A percentile compares a stretch with the other conserved stretches of the same genome.
Conservation (phyloP, 2,888 invertebrate genomes). For the Alsophila aescularia region DNA sequence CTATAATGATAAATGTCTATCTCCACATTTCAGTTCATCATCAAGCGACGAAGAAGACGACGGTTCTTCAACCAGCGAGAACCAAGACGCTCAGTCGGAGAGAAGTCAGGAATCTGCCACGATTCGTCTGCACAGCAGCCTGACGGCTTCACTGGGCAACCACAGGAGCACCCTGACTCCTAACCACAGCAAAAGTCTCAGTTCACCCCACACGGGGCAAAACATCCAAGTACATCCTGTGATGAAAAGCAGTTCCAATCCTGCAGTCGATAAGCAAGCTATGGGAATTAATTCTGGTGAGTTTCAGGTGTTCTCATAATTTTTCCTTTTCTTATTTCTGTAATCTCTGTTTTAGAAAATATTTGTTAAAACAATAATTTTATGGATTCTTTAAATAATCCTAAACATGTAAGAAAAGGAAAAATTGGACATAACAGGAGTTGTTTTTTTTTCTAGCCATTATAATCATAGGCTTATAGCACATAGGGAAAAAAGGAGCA, state of each 20-base stretch:
- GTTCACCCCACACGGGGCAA: slow-evolving; percentile 74
- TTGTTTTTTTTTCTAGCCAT: too few relatives aligned
- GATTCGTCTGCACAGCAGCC: slow-evolving; percentile 53
- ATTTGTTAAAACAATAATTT: too few relatives aligned
- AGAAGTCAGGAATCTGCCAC: slow-evolving; percentile 69
- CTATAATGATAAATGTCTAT: neutral
- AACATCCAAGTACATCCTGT: slow-evolving; percentile 75
- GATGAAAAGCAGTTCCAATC: slow-evolving; percentile 80
- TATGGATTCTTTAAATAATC: too few relatives aligned
- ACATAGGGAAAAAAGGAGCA: too few relatives aligned
- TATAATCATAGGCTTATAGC: too few relatives aligned
- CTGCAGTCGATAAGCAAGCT: slow-evolving; percentile 79
- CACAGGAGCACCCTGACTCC: slow-evolving; percentile 61
- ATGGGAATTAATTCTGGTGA: slow-evolving; percentile 78
- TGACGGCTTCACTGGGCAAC: slow-evolving; percentile 53
- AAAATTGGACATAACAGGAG: too few relatives aligned
- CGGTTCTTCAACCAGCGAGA: slow-evolving; percentile 79
- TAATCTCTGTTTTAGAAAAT: too few relatives aligned
- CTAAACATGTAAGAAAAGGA: too few relatives aligned
- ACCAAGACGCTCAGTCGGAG: slow-evolving; percentile 73
- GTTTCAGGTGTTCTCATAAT: too few relatives aligned
- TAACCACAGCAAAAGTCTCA: slow-evolving; percentile 74
- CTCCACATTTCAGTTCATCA: slow-evolving; percentile 84
- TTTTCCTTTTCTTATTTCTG: too few relatives aligned
- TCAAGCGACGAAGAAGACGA: slow-evolving; percentile 88